Conservation (phyloP, 2,113 vertebrate genomes). For the Lanius collurio region DNA sequence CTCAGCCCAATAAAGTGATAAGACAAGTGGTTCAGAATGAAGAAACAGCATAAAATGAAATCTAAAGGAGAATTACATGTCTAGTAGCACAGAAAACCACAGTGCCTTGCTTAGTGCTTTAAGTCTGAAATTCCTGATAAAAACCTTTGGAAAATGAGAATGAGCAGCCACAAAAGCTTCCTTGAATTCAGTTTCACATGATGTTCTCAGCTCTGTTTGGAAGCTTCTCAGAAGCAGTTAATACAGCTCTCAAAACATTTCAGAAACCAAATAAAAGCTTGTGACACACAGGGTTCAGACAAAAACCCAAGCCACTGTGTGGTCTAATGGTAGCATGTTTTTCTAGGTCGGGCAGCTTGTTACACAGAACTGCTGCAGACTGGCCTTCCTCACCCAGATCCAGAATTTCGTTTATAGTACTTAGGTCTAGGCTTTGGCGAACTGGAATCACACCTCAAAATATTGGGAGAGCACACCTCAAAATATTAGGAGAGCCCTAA, state of each 20-base stretch:
- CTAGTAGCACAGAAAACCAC: background rate
- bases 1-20: background rate
- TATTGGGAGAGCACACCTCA: background rate
- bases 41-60: background rate
- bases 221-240: background rate
- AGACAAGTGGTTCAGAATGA: background rate
- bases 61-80: background rate
- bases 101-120: background rate
- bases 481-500: background rate
- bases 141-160: background rate
- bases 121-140: background rate
- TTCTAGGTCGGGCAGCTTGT: background rate
- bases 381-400: background rate
- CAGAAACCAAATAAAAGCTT: background rate
- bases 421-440: background rate
- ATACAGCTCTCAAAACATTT: background rate
- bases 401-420: background rate
- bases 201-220: background rate
- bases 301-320: background rate
- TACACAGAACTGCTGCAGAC: background rate
- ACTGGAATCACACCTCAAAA: background rate
- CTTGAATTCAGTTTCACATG: background rate
- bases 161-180: background rate
- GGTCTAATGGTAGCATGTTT: background rate
- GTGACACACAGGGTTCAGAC: background rate